Percentiles rank a stretch among this genome's conserved stretches.
Evolutionary conservation across 1,140 invertebrate genomes (phyloP).

Genomic region (Pogonomyrmex barbatus): DNA sequence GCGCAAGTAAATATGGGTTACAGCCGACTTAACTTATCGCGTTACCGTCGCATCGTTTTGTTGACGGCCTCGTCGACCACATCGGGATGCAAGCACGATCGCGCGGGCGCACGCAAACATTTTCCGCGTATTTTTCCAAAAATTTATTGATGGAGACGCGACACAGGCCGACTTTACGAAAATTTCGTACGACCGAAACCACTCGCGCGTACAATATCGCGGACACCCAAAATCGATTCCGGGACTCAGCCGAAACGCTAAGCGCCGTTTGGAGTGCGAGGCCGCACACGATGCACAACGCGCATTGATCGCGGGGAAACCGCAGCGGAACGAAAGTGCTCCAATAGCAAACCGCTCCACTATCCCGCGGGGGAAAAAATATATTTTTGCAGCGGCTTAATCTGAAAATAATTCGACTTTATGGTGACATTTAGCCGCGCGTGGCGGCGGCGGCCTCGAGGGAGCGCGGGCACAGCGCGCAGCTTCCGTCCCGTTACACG

Average conservation of each 20-base stretch:
- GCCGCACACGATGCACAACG: conserved; percentile 1
- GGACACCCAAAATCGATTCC: conserved; percentile 59
- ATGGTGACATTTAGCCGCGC: conserved; percentile 73
- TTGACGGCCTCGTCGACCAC: too few species aligned
- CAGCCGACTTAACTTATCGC: not conserved
- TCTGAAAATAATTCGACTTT: conserved; percentile 76
- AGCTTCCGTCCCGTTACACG: conserved; percentile 54
- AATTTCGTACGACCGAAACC: conserved; percentile 18
- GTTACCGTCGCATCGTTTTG: not conserved
- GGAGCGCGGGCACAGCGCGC: conserved; percentile 27
- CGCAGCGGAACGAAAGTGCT: conserved; percentile 31
- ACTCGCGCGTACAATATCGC: conserved; percentile 45
- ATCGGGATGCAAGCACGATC: not conserved
- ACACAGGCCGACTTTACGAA: not conserved
- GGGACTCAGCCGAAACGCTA: conserved; percentile 33
- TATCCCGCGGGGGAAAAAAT: conserved; percentile 48
- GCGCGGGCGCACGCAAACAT: not conserved
- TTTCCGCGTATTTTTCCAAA: conserved; percentile 8
- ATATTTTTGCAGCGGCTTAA: conserved; percentile 68
- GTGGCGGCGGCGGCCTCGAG: conserved; percentile 30
- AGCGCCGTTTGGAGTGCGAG: conserved; percentile 51
- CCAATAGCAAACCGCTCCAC: conserved; percentile 12
- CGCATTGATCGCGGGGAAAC: conserved; percentile 33
- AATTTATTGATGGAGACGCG: conserved; percentile 8
- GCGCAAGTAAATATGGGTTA: conserved; percentile 21